phyloP scores from a whole-genome alignment of 2,113 vertebrate species.

The Pluvialis apricaria region DNA sequence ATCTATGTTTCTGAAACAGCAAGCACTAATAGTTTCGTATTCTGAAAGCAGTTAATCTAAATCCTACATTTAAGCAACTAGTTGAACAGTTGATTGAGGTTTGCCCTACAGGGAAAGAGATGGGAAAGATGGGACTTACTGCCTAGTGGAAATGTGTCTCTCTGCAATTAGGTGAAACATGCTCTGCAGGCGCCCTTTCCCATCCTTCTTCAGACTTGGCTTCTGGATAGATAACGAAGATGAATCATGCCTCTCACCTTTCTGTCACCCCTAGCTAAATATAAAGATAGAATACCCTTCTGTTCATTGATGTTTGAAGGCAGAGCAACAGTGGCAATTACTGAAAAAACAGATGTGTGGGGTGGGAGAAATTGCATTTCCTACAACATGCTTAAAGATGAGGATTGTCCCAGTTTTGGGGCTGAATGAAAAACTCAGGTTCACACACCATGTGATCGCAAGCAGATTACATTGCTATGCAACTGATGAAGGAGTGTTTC shows the following conservation, averaged over 20 bases:
- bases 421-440: neutral
- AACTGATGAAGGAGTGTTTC: neutral
- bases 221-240: neutral
- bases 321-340: neutral
- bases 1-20: neutral
- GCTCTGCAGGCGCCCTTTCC: neutral
- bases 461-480: neutral
- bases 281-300: neutral
- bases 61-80: neutral
- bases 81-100: neutral
- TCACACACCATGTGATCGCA: neutral
- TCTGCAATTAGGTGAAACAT: neutral
- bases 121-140: neutral
- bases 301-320: neutral
- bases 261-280: neutral
- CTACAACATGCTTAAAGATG: neutral
- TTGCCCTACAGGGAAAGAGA: neutral
- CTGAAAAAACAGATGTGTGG: neutral
- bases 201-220: neutral
- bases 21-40: neutral
- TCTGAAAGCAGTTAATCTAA: neutral
- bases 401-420: neutral
- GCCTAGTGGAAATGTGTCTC: neutral
- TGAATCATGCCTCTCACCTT: neutral
- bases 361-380: neutral